Conservation (phyloP, 2,888 invertebrate genomes). For the Hypomecis atomaria region DNA sequence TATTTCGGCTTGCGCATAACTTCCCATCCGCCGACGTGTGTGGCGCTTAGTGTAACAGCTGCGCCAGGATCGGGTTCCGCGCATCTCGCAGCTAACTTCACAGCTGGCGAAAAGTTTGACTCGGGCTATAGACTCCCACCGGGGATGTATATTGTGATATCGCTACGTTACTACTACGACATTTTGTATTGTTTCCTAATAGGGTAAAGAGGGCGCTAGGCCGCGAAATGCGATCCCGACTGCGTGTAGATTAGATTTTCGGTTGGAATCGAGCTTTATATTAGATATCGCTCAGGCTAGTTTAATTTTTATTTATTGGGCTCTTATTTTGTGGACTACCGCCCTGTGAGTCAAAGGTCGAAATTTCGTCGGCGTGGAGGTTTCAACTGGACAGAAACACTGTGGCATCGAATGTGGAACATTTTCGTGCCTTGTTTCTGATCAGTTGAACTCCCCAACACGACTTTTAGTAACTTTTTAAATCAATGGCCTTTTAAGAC, state of each 20-base stretch:
- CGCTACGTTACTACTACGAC: conserved; percentile 29
- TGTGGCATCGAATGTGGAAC: conserved; percentile 9
- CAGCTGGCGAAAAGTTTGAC: too few relatives aligned
- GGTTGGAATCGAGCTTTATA: conserved; percentile 32
- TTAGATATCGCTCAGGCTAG: conserved; percentile 33
- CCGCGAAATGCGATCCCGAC: conserved; percentile 10
- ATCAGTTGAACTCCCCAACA: conserved; percentile 1
- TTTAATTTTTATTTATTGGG: conserved; percentile 30
- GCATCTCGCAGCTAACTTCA: too few relatives aligned
- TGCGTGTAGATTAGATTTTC: conserved; percentile 21
- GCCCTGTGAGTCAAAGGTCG: conserved; percentile 18
- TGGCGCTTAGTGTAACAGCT: too few relatives aligned
- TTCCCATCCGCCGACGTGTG: too few relatives aligned
- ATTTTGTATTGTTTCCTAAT: conserved; percentile 43
- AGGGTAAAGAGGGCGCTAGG: conserved; percentile 15
- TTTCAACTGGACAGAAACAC: conserved; percentile 5
- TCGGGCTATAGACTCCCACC: too few relatives aligned
- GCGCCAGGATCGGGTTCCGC: too few relatives aligned
- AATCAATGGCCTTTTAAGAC: conserved; percentile 19
- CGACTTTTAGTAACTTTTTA: conserved; percentile 3
- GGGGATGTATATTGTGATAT: conserved; percentile 32
- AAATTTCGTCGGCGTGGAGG: not conserved
- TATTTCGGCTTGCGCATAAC: too few relatives aligned
- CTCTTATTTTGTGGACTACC: conserved; percentile 17
- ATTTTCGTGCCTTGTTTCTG: conserved; percentile 1